phyloP scores from a whole-genome alignment of 2,797 vertebrate genomes.

The Chiroxiphia lanceolata region DNA sequence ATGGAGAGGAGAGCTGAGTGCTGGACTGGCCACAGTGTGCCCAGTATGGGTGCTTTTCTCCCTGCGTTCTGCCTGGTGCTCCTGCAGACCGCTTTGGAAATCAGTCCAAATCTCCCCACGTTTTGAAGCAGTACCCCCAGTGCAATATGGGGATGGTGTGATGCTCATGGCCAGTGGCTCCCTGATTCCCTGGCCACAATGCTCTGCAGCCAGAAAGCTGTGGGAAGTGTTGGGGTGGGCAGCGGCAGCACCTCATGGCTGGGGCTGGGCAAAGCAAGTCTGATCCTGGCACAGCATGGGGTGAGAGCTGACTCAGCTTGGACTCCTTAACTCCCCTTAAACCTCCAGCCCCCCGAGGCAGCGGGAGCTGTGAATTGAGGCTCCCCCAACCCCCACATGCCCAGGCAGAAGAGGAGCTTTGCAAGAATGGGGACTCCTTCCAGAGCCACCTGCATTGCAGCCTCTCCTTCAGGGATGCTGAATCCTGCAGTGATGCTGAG shows the following conservation, averaged over 20 bases:
- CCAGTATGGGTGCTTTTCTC: background rate
- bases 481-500: background rate
- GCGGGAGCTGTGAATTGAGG: background rate
- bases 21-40: background rate
- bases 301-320: background rate
- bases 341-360: background rate
- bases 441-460: slow-evolving; percentile 1
- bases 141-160: background rate
- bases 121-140: background rate
- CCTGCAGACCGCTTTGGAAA: rapidly evolving
- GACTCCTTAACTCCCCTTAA: background rate
- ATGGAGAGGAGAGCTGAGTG: rapidly evolving
- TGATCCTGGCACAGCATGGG: rapidly evolving
- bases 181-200: background rate
- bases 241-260: background rate
- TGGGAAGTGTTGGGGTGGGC: background rate
- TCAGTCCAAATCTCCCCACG: background rate
- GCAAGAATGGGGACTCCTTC: background rate
- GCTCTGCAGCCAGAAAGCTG: background rate
- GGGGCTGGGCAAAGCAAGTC: background rate
- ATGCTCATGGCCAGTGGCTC: background rate
- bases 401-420: background rate
- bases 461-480: background rate
- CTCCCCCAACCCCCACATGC: rapidly evolving
- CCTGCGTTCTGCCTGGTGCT: background rate